phyloP scores from a whole-genome alignment of 2,113 vertebrate genomes.

The Puntigrus tetrazona region DNA sequence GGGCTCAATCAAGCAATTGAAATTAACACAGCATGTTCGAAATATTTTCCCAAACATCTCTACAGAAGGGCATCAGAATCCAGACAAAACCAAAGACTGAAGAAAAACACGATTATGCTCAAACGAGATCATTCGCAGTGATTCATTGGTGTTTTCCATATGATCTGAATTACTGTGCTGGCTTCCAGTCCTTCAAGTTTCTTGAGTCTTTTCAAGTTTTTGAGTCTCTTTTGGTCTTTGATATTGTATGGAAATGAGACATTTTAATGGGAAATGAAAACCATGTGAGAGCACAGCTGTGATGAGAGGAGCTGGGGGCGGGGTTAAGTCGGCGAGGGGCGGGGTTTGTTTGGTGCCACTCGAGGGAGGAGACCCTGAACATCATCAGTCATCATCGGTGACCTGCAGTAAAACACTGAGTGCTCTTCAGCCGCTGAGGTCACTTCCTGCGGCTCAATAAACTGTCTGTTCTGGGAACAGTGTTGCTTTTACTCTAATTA shows the following conservation, averaged over 20 bases:
- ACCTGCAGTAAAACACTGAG: slow-evolving; percentile 1
- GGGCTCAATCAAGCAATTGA: slow-evolving; percentile 37
- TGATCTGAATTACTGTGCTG: slow-evolving; percentile 90
- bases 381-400: not conserved
- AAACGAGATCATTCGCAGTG: slow-evolving; percentile 79
- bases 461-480: slow-evolving; percentile 2
- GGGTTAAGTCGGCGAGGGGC: slow-evolving; percentile 60
- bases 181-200: slow-evolving; percentile 87
- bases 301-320: slow-evolving; percentile 87
- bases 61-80: slow-evolving; percentile 47
- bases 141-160: slow-evolving; percentile 86
- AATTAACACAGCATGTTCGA: slow-evolving; percentile 58
- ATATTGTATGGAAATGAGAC: slow-evolving; percentile 95
- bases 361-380: not conserved
- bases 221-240: slow-evolving; percentile 85
- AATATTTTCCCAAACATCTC: slow-evolving; percentile 58
- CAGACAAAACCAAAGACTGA: slow-evolving; percentile 63
- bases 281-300: slow-evolving; percentile 87
- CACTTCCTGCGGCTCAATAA: not conserved
- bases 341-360: slow-evolving; percentile 57
- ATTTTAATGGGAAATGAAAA: slow-evolving; percentile 91
- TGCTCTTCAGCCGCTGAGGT: not conserved
- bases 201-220: slow-evolving; percentile 81
- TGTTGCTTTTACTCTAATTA: not conserved
- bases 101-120: slow-evolving; percentile 63